Evolutionary conservation across 2,888 invertebrate species (phyloP), one percentile per base, ranked within the genome.

Genomic region (Hirtodrosophila trivittata): DNA sequence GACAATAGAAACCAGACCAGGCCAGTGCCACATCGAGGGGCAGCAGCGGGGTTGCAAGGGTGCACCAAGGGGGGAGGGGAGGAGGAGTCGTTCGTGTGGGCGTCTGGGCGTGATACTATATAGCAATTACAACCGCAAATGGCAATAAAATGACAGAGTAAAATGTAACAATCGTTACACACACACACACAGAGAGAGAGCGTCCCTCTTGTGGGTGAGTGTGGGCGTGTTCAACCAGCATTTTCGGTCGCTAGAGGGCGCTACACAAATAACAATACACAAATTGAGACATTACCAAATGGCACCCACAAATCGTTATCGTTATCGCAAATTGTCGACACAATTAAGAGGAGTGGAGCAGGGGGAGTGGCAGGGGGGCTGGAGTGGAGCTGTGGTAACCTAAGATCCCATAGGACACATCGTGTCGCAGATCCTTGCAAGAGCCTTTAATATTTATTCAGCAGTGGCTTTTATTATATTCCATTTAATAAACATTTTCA

Each of bases 81-180:
- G 28, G 21, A 1, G 25, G 38, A 18, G 25, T 5, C 45, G 14
- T 18, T 38, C 41, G 37, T 37, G 45, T 43, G 42, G 54, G 51
- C 38, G 52, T 41, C 33, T 67, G 76, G 77, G 74, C 66, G 74
- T 67, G 74, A 45, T 63, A 63, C 60, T 65, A 66, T 73, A 68
- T 54, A 68, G 76, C 86, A 81, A 85, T 85, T 81, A 78, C 81
- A 81, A 85, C 81, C 81, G 76, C 81, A 81, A 85, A 78, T 84
- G 85, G 85, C 74, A 77, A 84, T 84, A 78, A 84, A 78, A 78
- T 84, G 78, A 71, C 75, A 67, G 76, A 81, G 73, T 66, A 73
- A 78, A 77, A 76, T 74, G 65, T 74, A 71, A 71, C 62, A 68
- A 70, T 45, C 73, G 73, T 66, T 66, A 66, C 45, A 41, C 52